Percentiles rank a stretch among this genome's conserved stretches.
Conservation (phyloP, 2,113 vertebrate species). For the Setophaga petechia region DNA sequence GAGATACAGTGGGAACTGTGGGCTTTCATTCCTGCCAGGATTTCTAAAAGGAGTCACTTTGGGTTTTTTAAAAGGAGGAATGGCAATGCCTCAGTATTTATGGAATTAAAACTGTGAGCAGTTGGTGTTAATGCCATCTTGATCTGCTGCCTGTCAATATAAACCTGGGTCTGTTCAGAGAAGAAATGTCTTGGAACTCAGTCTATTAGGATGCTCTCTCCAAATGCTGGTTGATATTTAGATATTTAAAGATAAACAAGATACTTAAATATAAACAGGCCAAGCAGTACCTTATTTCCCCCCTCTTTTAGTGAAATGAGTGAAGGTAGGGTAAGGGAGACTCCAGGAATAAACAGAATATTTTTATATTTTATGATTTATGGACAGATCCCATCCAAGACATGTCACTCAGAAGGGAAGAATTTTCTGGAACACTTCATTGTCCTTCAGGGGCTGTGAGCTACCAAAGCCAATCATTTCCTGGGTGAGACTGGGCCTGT, state of each 20-base stretch:
- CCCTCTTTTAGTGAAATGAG: background rate
- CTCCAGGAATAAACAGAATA: background rate
- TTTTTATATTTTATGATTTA: background rate
- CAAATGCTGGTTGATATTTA: background rate
- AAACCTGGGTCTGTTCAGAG: background rate
- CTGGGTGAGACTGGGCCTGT: background rate
- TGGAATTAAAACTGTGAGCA: background rate
- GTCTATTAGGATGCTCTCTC: background rate
- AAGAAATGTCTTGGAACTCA: background rate
- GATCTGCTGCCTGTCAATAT: background rate
- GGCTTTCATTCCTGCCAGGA: background rate
- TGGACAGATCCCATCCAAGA: background rate
- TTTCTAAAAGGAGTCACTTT: background rate
- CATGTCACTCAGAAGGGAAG: background rate
- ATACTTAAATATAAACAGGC: background rate
- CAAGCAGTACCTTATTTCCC: background rate
- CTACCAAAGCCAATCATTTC: background rate
- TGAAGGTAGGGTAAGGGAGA: background rate
- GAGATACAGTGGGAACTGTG: background rate
- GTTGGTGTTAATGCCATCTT: background rate
- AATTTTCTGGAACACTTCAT: background rate
- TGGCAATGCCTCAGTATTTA: background rate
- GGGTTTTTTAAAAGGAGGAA: background rate
- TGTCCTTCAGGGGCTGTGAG: background rate
- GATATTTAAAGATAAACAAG: background rate